phyloP scores from a whole-genome alignment of 2,113 vertebrate genomes.

The Phyllopteryx taeniolatus region DNA sequence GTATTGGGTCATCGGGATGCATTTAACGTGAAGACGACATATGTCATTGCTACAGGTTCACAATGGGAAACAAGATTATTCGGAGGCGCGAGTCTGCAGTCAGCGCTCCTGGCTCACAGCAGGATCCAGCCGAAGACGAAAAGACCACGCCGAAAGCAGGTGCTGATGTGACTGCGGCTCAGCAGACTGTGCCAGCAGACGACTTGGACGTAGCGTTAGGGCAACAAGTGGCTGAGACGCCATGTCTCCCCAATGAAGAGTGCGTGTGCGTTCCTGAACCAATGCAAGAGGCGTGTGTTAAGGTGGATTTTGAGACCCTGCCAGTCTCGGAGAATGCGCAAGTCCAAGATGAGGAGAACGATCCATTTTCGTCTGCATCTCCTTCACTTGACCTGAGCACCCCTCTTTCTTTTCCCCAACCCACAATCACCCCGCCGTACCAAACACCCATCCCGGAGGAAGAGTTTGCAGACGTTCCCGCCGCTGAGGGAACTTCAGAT shows the following conservation, averaged over 20 bases:
- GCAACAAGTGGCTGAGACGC: conserved; percentile 9
- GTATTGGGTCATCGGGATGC: too few species aligned
- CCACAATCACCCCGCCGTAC: conserved; percentile 1
- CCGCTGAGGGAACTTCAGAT: conserved; percentile 15
- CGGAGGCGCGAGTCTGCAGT: conserved; percentile 33
- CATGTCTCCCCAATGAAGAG: conserved; percentile 20
- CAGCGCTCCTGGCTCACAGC: conserved; percentile 16
- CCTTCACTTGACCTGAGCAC: conserved; percentile 29
- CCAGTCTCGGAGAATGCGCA: conserved; percentile 8
- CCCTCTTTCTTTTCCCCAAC: conserved; percentile 8
- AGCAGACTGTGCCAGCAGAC: conserved; percentile 10
- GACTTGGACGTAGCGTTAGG: conserved; percentile 23
- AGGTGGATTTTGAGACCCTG: not conserved
- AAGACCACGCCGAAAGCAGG: conserved; percentile 3
- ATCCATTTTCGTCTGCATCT: conserved; percentile 5
- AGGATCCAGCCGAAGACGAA: conserved; percentile 34
- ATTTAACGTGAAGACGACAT: not conserved
- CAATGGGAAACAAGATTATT: conserved; percentile 64
- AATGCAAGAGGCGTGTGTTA: conserved; percentile 8
- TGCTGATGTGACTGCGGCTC: conserved; percentile 8
- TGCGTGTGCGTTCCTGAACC: conserved; percentile 12
- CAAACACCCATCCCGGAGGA: conserved; percentile 16
- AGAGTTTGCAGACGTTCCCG: conserved; percentile 6
- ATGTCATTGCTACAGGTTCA: conserved; percentile 39
- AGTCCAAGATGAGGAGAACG: conserved; percentile 17